Evolutionary conservation across 2,797 vertebrate species (phyloP), one percentile per base, ranked within the genome.

Genomic region (Muscicapa comitata): DNA sequence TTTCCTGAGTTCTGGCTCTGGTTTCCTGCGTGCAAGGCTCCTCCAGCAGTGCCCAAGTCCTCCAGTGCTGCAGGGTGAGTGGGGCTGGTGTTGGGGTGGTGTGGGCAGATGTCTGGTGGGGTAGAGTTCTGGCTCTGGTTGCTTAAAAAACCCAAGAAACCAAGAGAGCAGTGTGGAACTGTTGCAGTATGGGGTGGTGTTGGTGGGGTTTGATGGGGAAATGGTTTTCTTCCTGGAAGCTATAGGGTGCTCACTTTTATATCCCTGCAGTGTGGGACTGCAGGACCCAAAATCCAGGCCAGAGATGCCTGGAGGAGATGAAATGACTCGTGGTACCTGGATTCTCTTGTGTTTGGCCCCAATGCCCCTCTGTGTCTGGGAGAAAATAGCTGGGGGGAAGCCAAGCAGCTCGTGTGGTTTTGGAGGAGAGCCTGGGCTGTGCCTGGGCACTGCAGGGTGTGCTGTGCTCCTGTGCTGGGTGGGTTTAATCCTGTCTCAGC

Each of bases 21-120:
- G 2, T 67, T 5, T 8, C 12, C 42, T 0, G 0, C 0, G 0
- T 2, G 1, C 4, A 20, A 2, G 37, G 7, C 33, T 51, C 13
- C 10, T 10, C 2, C 4, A 31, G 51, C 59, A 4, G 7, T 5
- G 38, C 26, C 5, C 4, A 6, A 58, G 5, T 3, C 4, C 61
- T 65, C 17, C 38, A 6, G 85, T 0, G 0, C 4, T 0, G 2
- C 14, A 3, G 23, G 1, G 0, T 84, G 43, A 90, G 88, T 88
- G 62, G 3, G 18, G 24, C 2, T 13, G 17, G 5, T 29, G n/a
- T 7, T 42, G 73, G 0, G 6, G 47, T 7, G 47, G 43, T 4
- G 17, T 23, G 90, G 61, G 61, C 5, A 16, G 17, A 19, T 0
- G 0, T 54, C 29, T 70, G 23, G 3, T 55, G 37, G 62, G 71